phyloP scores from a whole-genome alignment of 2,113 vertebrate genomes.

The Sinosuthora webbiana region DNA sequence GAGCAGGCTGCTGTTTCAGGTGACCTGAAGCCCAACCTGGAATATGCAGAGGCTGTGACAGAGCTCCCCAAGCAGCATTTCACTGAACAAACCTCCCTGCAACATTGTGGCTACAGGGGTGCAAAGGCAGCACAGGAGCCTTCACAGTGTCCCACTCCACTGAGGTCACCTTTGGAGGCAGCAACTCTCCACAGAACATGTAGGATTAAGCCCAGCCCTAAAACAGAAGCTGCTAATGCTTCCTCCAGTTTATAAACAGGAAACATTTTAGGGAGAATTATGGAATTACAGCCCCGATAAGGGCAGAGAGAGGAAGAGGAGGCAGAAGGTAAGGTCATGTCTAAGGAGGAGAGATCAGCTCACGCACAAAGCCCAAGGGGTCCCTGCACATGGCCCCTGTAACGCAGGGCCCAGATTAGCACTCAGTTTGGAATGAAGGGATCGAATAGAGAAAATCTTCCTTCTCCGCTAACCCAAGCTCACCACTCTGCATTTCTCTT shows the following conservation, averaged over 20 bases:
- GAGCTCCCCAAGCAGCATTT: neutral
- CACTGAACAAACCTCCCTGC: neutral
- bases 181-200: rapidly evolving
- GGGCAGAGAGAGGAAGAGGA: neutral
- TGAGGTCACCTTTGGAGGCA: neutral
- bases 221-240: neutral
- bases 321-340: neutral
- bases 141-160: neutral
- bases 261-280: neutral
- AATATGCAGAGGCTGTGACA: neutral
- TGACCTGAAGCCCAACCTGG: neutral
- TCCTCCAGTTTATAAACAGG: neutral
- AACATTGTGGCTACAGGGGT: neutral
- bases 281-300: neutral
- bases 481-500: neutral
- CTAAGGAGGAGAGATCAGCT: neutral
- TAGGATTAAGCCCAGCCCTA: neutral
- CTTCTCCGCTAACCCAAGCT: neutral
- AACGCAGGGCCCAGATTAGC: rapidly evolving
- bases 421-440: neutral
- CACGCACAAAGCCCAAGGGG: neutral
- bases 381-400: rapidly evolving
- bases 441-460: neutral
- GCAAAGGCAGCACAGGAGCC: neutral
- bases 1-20: neutral